phyloP scores from a whole-genome alignment of 2,113 vertebrate species.

The Azemiops feae region DNA sequence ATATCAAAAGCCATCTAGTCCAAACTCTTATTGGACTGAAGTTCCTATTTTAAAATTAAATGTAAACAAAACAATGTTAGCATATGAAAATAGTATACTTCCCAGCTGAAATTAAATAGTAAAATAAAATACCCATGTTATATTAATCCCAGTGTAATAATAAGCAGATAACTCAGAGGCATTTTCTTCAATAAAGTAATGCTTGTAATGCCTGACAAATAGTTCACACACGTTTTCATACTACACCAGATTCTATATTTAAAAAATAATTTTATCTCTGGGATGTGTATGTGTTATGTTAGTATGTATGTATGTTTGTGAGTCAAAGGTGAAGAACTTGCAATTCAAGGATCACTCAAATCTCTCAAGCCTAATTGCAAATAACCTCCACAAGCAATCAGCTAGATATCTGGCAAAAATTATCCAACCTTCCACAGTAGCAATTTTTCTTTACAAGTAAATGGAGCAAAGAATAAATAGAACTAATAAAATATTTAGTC shows the following conservation, averaged over 20 bases:
- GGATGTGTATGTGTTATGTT: too few species aligned
- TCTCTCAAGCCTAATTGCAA: neutral
- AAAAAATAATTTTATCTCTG: too few species aligned
- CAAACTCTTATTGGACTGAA: neutral
- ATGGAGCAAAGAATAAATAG: neutral
- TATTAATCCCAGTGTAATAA: neutral
- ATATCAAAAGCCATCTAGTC: neutral
- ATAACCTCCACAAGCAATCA: neutral
- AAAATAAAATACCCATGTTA: neutral
- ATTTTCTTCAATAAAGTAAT: neutral
- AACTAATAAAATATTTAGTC: neutral
- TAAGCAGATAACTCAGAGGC: neutral
- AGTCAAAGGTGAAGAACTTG: too few species aligned
- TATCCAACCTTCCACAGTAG: neutral
- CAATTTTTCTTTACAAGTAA: neutral
- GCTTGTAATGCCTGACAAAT: neutral
- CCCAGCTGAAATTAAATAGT: neutral
- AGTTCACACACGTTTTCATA: neutral
- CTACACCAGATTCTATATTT: neutral
- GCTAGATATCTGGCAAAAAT: neutral
- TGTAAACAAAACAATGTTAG: neutral
- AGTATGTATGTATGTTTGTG: too few species aligned
- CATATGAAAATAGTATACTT: neutral
- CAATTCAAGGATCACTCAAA: too few species aligned
- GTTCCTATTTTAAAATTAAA: neutral